phyloP scores from a whole-genome alignment of 2,888 invertebrate genomes.

The Euzophera pinguis region DNA sequence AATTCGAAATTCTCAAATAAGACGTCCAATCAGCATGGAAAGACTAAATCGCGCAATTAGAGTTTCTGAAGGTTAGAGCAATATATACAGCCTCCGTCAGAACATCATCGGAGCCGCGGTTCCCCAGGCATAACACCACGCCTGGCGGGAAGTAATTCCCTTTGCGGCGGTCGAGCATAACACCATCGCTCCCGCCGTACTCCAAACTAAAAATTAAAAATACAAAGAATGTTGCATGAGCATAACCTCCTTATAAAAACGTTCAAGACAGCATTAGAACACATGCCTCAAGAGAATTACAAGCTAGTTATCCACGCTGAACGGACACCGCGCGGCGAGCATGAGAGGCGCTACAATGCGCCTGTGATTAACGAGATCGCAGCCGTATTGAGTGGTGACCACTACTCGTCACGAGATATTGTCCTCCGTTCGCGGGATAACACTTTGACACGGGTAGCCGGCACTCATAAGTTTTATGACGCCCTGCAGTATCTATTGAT shows the following conservation, averaged over 20 bases:
- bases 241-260: conserved; percentile 29
- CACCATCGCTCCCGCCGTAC: too few relatives aligned
- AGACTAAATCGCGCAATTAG: too few relatives aligned
- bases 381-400: conserved; percentile 9
- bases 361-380: conserved; percentile 28
- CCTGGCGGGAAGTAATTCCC: too few relatives aligned
- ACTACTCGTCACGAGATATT: conserved; percentile 27
- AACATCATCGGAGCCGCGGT: too few relatives aligned
- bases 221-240: conserved; percentile 30
- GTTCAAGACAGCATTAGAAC: conserved; percentile 35
- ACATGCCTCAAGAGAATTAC: conserved; percentile 27
- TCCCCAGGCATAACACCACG: too few relatives aligned
- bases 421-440: conserved; percentile 27
- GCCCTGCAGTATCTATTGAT: neutral
- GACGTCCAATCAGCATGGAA: too few relatives aligned
- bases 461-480: conserved; percentile 30
- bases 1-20: too few relatives aligned
- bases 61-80: too few relatives aligned
- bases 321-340: conserved; percentile 30
- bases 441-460: conserved; percentile 31
- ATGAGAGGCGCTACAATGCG: conserved; percentile 32
- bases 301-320: conserved; percentile 34
- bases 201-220: too few relatives aligned
- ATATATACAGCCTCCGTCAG: too few relatives aligned
- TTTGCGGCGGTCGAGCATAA: too few relatives aligned